Base-by-base conservation (phyloP, 92 coral and sea anemone genomes). In the Anthopleura xanthogrammica region DNA sequence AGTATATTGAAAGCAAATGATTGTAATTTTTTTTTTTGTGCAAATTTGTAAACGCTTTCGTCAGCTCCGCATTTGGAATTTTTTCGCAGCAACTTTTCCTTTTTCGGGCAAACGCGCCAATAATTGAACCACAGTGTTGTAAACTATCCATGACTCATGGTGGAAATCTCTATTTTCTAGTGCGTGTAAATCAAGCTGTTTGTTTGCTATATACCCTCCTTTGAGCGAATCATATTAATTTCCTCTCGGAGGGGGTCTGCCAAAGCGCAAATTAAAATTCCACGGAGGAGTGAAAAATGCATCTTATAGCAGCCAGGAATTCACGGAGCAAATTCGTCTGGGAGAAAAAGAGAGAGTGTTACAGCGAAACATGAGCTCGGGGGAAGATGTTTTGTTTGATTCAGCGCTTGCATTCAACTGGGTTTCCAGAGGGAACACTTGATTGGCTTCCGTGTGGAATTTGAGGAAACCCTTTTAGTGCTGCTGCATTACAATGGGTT, bases 171-270 rank as follows among this genome's bases (percentile, higher is more conserved):
- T 77, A 66, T 43, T 16, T 2, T 24, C 40, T 68, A 68, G 12
- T 36, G 42, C 42, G 16, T 68, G 74, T 16, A 11, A 14, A 29
- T 36, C 74, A 68, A 68, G 41, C 42, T 2, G 42, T 24, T 23
- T 68, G 29, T 23, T 68, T 68, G 74, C 42, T 23, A 68, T 29
- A 29, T 68, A 1, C 41, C 71, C 71, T n/a, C 71, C 71, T 22
- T 58, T 72, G 83, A 54, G 75, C 16, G 56, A 80, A 64, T 7
- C n/a, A 52, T 41, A 23, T 13, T 22, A n/a, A 14, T 71, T 60
- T 22, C 6, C 39, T 10, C 83, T 80, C 76, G 19, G 73, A 80
- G 83, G 83, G 57, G 83, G 83, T 62, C 75, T 80, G 24, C 1
- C 36, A n/a, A 8, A 60, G 17, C 39, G 41, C 54, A 80, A 62